phyloP scores from a whole-genome alignment of 2,113 vertebrate species.

The Protobothrops mucrosquamatus region DNA sequence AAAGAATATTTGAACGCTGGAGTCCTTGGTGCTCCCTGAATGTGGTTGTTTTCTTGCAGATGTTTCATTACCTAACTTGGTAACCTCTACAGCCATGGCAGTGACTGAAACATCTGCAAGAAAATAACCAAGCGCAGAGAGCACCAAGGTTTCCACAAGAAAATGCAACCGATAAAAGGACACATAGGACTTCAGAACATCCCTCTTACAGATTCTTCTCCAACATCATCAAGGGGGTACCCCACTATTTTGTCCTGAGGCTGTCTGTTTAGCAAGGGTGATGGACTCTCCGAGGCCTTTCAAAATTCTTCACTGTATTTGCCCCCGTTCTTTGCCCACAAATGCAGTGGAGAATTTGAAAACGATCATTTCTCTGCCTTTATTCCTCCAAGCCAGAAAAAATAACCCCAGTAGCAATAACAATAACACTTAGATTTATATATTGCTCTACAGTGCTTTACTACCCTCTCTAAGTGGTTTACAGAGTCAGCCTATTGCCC shows the following conservation, averaged over 20 bases:
- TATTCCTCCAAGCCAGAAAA: neutral
- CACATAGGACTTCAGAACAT: neutral
- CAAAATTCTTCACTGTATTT: neutral
- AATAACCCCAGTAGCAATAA: neutral
- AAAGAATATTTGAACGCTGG: neutral
- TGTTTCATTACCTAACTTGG: neutral
- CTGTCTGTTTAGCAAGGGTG: neutral
- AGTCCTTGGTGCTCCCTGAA: neutral
- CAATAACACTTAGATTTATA: no score
- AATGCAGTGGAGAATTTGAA: neutral
- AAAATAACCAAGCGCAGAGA: neutral
- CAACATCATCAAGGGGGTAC: neutral
- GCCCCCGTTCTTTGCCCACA: neutral
- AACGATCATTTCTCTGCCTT: neutral
- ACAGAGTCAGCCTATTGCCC: no score
- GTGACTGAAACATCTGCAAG: neutral
- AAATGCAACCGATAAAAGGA: neutral
- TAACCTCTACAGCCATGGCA: neutral
- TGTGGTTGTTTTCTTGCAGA: neutral
- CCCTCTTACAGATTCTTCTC: neutral
- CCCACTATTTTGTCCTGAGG: neutral
- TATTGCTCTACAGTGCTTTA: no score
- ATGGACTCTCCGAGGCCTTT: neutral
- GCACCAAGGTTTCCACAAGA: neutral
- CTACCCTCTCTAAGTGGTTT: no score